Evolutionary conservation across 1,140 invertebrate species (phyloP), one percentile per base, ranked within the genome.

Genomic region (Zaprionus lachaisei): DNA sequence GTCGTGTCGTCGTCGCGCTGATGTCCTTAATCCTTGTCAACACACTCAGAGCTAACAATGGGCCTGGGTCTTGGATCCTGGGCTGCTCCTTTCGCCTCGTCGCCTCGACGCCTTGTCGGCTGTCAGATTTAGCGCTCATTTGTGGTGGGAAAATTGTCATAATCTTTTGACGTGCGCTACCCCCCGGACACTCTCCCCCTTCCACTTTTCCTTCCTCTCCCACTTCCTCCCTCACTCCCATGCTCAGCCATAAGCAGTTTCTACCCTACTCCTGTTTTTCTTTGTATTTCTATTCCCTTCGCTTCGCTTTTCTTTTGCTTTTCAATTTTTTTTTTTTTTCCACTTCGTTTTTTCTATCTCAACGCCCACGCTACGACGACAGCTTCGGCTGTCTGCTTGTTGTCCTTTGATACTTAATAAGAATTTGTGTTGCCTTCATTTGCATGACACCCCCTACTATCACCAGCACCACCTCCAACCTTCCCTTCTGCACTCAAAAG

Each of bases 141-240:
- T 91, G 89, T 84, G 89, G 89, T 91, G 85, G 74, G 80, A 91
- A 91, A 91, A 89, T 92, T 89, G 89, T 91, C 89, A 91, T 91
- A 91, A 91, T 91, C 89, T 92, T 92, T 92, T 91, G 89, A 91
- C 89, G 86, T 80, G 86, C 79, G 81, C 74, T 77, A 60, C 71
- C 58, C 75, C 70, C 57, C 37, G 68, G 20, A 34, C 26, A 56
- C 17, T 37, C 37, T 17, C 49, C 15, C 47, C 2, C 20, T 4
- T 20, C 51, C 41, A 7, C 54, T 15, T 1, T 31, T 4, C 2
- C 47, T 12, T 2, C 3, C 14, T n/a, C 37, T 24, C 31, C 14
- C 51, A 12, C 20, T 12, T 2, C 4, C 20, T 11, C 37, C 31
- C 41, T 17, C 51, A 12, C 5, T 28, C 9, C 14, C 34, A 4